A percentile compares a stretch with the other conserved stretches of the same genome.
phyloP scores from a whole-genome alignment of 1,140 invertebrate genomes.

The Bombus superbus region DNA sequence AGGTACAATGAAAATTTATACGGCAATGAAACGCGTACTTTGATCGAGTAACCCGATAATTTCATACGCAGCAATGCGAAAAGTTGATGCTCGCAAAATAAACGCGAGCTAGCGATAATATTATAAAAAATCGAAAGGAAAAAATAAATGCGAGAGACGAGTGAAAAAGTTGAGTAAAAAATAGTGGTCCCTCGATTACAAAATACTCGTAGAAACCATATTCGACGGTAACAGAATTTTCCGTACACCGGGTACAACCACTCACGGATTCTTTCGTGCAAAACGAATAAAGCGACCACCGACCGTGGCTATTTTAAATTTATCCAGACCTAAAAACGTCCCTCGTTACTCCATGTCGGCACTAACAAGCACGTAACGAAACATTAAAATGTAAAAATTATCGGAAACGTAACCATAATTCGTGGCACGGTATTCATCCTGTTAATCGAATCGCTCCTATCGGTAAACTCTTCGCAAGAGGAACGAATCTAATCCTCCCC shows the following conservation, averaged over 20 bases:
- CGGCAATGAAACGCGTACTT: neutral
- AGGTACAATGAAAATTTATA: neutral
- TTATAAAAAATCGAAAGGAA: neutral
- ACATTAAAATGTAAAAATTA: conserved; percentile 8
- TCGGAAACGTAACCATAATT: neutral
- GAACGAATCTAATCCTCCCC: neutral
- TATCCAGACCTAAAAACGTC: neutral
- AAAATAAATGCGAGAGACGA: neutral
- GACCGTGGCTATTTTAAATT: neutral
- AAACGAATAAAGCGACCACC: neutral
- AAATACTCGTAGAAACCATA: neutral
- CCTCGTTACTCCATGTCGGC: neutral
- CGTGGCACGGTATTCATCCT: neutral
- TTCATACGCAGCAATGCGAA: no score
- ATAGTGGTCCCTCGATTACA: neutral
- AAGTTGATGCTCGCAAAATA: no score
- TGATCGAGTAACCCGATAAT: no score
- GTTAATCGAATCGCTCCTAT: neutral
- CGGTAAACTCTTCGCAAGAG: neutral
- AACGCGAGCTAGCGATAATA: neutral
- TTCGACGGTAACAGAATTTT: neutral
- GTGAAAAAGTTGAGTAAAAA: neutral
- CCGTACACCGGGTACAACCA: neutral
- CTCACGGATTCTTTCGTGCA: neutral
- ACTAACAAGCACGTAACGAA: conserved; percentile 3